Evolutionary conservation across 2,797 vertebrate species (phyloP).

Genomic region (Coregonus sp.): DNA sequence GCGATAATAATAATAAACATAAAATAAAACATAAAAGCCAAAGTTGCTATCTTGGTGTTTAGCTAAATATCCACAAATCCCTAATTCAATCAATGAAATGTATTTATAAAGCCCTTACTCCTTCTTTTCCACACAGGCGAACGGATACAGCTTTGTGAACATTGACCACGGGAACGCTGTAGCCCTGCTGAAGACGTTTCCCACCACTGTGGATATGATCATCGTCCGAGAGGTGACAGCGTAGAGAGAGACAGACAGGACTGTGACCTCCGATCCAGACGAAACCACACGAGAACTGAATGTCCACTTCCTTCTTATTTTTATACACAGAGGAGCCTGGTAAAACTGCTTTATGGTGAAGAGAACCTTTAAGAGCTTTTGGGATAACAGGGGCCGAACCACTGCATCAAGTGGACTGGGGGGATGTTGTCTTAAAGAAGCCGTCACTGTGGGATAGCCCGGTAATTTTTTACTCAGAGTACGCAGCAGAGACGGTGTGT

Average conservation of each 20-base stretch:
- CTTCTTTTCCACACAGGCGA: constrained; percentile 76
- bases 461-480: constrained; percentile 67
- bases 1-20: too few species aligned
- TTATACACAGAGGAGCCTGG: constrained; percentile 84
- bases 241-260: constrained; percentile 60
- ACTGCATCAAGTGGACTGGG: constrained; percentile 80
- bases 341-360: constrained; percentile 80
- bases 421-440: constrained; percentile 62
- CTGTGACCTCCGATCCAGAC: constrained; percentile 38
- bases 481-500: constrained; percentile 74
- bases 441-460: constrained; percentile 72
- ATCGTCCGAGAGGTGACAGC: constrained; percentile 88
- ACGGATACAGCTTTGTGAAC: constrained; percentile 96
- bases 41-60: neutral
- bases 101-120: too few species aligned
- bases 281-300: constrained; percentile 36
- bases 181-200: constrained; percentile 94
- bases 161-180: constrained; percentile 96
- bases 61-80: neutral
- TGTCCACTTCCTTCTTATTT: constrained; percentile 84
- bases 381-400: constrained; percentile 82
- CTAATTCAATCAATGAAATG: too few species aligned
- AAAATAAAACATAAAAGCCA: too few species aligned
- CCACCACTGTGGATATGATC: constrained; percentile 91
- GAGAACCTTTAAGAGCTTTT: constrained; percentile 72